Conservation (phyloP, 2,113 vertebrate genomes). For the Podocnemis expansa region DNA sequence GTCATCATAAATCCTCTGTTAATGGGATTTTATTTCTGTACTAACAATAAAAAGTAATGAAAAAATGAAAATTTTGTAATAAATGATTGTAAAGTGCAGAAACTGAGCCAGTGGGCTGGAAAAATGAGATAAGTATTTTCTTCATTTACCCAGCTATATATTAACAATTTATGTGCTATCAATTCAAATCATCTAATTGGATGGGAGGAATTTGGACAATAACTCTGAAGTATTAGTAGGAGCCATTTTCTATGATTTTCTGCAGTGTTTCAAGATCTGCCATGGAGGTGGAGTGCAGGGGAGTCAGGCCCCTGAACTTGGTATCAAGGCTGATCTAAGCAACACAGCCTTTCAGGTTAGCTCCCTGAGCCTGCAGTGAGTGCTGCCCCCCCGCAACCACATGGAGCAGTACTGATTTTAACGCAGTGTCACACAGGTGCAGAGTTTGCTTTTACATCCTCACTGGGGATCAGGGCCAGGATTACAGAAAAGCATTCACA, state of each 20-base stretch:
- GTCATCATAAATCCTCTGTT: conserved; percentile 72
- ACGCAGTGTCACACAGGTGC: neutral
- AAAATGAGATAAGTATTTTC: conserved; percentile 72
- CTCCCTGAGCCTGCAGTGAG: neutral
- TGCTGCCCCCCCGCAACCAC: neutral
- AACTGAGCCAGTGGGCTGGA: conserved; percentile 57
- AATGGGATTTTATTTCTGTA: conserved; percentile 72
- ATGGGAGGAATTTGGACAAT: conserved; percentile 60
- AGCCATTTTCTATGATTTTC: conserved; percentile 24
- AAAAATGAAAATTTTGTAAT: conserved; percentile 70
- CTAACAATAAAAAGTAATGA: conserved; percentile 74
- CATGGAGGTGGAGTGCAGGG: neutral
- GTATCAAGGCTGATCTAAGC: neutral
- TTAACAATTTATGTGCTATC: conserved; percentile 73
- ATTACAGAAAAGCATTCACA: neutral
- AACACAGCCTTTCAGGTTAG: neutral
- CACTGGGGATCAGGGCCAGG: neutral
- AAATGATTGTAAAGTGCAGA: conserved; percentile 65
- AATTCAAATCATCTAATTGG: conserved; percentile 72
- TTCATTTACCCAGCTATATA: conserved; percentile 70
- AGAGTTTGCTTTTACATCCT: neutral
- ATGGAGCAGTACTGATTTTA: neutral
- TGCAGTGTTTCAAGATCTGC: conserved; percentile 29
- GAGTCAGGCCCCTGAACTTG: neutral
- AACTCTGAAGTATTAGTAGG: conserved; percentile 64